Conservation (phyloP, 1,140 invertebrate genomes). For the Solenopsis invicta region DNA sequence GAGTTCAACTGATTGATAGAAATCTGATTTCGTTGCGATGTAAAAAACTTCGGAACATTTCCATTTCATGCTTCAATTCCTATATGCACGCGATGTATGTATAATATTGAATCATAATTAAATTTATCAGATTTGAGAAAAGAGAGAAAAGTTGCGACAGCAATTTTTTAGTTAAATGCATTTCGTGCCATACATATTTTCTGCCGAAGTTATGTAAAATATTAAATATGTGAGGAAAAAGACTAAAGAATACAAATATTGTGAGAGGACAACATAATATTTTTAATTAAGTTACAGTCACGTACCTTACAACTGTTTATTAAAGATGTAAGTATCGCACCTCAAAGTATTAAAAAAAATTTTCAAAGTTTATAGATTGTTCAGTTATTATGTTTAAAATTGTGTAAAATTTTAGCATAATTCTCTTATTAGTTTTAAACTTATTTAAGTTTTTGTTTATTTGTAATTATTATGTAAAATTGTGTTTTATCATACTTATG, state of each 20-base stretch:
- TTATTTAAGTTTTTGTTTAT: too few relatives aligned
- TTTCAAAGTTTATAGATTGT: too few relatives aligned
- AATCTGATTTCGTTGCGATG: background rate
- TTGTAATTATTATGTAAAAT: too few relatives aligned
- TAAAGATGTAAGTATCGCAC: background rate
- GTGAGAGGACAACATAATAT: background rate
- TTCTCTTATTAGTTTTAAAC: too few relatives aligned
- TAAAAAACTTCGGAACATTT: background rate
- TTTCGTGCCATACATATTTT: background rate
- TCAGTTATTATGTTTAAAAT: too few relatives aligned
- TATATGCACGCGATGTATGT: background rate
- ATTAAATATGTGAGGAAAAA: background rate
- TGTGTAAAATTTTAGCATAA: too few relatives aligned
- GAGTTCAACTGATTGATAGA: slow-evolving; percentile 32
- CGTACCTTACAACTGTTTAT: background rate
- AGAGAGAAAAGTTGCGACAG: background rate
- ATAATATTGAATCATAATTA: background rate
- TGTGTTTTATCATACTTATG: too few relatives aligned
- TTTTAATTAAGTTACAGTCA: background rate
- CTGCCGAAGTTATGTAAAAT: background rate
- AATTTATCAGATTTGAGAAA: background rate
- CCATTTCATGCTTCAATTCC: background rate
- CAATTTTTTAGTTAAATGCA: background rate
- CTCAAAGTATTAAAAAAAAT: too few relatives aligned
- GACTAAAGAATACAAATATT: background rate